Percentiles rank a stretch among this genome's conserved stretches.
Evolutionary conservation across 2,113 vertebrate species (phyloP).

Genomic region (Vulpes ferrilata): DNA sequence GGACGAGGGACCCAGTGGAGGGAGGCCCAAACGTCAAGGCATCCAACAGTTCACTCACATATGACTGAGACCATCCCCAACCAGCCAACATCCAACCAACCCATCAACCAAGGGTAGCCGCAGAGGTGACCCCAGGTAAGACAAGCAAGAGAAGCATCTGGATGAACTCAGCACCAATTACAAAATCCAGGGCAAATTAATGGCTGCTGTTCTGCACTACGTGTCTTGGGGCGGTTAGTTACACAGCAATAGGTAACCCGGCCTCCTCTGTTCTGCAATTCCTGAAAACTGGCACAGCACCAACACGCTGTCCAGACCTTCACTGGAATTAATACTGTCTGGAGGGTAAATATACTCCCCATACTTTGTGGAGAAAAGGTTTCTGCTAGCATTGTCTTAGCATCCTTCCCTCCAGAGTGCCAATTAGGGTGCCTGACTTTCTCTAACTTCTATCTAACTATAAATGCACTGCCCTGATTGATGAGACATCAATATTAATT

Average conservation of each 20-base stretch:
- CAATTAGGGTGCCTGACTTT: slow-evolving; percentile 76
- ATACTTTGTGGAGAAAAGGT: slow-evolving; percentile 44
- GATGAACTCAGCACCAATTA: not conserved
- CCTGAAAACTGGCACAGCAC: not conserved
- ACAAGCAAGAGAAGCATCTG: not conserved
- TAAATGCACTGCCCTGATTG: slow-evolving; percentile 82
- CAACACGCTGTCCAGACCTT: not conserved
- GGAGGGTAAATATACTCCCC: slow-evolving; percentile 58
- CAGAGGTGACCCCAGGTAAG: not conserved
- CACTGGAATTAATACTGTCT: slow-evolving; percentile 34
- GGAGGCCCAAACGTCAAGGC: not conserved
- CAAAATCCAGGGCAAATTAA: not conserved
- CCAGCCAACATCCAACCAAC: not conserved
- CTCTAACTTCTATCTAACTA: slow-evolving; percentile 78
- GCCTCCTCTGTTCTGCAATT: not conserved
- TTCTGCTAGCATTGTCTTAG: slow-evolving; percentile 69
- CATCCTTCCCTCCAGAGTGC: slow-evolving; percentile 72
- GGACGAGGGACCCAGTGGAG: not conserved
- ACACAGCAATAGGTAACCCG: not conserved
- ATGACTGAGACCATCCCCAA: not conserved
- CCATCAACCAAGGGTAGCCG: not conserved
- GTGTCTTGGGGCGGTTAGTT: not conserved
- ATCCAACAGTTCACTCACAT: not conserved
- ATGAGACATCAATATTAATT: slow-evolving; percentile 84
- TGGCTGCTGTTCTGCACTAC: not conserved